Evolutionary conservation across 2,888 invertebrate species (phyloP), one percentile per base, ranked within the genome.

Genomic region (Zygogramma bicolorata): DNA sequence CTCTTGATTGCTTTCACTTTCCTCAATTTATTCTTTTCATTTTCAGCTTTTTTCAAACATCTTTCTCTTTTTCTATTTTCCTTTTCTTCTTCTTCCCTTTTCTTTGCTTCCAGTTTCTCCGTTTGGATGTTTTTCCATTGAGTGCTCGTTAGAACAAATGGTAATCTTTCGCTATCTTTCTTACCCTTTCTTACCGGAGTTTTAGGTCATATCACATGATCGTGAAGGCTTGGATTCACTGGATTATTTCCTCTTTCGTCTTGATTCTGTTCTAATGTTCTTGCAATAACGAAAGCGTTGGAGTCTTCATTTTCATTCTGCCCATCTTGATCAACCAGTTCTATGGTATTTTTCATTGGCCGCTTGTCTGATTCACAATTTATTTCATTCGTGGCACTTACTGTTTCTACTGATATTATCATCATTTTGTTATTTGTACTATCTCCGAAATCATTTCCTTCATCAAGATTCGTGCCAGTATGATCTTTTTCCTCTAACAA

Each of bases 131-230:
- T 25, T 57, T 62, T 67, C 53, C 57, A 71, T 15, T 59, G 46
- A 31, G 18, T 18, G n/a, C 61, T 61, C n/a, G 62, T 71, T 4
- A 71, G 53, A 34, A 68, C 68, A 46, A 65, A 72, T 10, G 68
- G 60, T 27, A 68, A 10, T 46, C 63, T 49, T 46, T 68, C 72
- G 49, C 57, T 59, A 58, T 68, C 13, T 63, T 22, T 72, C 42
- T 68, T 63, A 27, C 65, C 68, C 42, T 72, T 68, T 68, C 65
- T 72, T 20, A 49, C 34, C 7, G 68, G 63, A 34, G 63, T 65
- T 29, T 22, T 7, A 10, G 68, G 68, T 59, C 63, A 68, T 15
- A 65, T 25, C 29, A 70, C 42, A 70, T 70, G 59, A 65, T 70
- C 40, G 10, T 34, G 31, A 18, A 29, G 59, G 34, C 34, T 59